A percentile compares a stretch with the other conserved stretches of the same genome.
Evolutionary conservation across 1,140 invertebrate species (phyloP).

Genomic region (Apis dorsata): DNA sequence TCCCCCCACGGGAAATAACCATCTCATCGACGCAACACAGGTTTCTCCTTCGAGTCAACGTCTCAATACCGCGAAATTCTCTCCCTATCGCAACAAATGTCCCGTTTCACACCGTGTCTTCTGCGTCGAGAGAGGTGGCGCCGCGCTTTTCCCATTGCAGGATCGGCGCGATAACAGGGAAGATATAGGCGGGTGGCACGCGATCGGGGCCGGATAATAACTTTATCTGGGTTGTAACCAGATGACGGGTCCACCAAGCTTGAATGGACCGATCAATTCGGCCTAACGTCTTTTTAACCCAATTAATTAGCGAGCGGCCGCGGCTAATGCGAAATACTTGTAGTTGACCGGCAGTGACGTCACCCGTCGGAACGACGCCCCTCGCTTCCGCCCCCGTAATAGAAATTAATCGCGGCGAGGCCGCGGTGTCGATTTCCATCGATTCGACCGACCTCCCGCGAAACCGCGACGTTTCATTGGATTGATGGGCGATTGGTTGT

Average conservation of each 20-base stretch:
- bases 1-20: background rate
- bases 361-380: slow-evolving; percentile 64
- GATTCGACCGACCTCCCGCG: slow-evolving; percentile 42
- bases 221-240: slow-evolving; percentile 64
- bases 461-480: background rate
- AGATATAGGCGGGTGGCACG: slow-evolving; percentile 55
- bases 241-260: slow-evolving; percentile 43
- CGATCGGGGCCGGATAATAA: slow-evolving; percentile 69
- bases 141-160: slow-evolving; percentile 62
- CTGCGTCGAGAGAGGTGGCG: slow-evolving; percentile 24
- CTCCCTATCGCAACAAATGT: background rate
- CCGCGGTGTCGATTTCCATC: slow-evolving; percentile 49
- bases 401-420: slow-evolving; percentile 74
- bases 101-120: background rate
- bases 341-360: slow-evolving; percentile 78
- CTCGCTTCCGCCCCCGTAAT: slow-evolving; percentile 75
- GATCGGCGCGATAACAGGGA: slow-evolving; percentile 59
- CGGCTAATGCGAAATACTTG: slow-evolving; percentile 80
- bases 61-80: background rate
- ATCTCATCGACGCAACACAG: background rate
- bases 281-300: slow-evolving; percentile 78
- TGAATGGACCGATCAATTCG: slow-evolving; percentile 73
- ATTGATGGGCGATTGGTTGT: background rate
- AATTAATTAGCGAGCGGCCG: slow-evolving; percentile 75
- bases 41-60: too few species aligned